Percentiles rank a stretch among this genome's conserved stretches.
Evolutionary conservation across 2,797 vertebrate genomes (phyloP).

Genomic region (Anas flavirostris): DNA sequence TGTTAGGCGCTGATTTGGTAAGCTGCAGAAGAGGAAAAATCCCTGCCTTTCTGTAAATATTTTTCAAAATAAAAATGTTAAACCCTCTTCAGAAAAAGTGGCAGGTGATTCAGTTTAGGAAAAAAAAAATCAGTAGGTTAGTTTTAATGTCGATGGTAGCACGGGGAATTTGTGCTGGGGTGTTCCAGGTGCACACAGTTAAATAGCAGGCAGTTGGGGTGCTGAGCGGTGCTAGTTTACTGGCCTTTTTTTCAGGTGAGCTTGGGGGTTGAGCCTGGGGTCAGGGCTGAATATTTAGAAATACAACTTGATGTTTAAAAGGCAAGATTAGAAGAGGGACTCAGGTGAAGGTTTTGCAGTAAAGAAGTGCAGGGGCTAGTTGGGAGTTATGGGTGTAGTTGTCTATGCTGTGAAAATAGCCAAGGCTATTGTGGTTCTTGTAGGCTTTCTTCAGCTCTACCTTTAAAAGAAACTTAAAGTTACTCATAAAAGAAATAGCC

Average conservation of each 20-base stretch:
- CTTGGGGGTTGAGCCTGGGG: neutral
- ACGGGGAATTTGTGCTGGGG: neutral
- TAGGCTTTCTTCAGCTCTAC: neutral
- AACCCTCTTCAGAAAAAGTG: neutral
- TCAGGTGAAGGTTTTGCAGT: neutral
- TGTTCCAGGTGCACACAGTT: neutral
- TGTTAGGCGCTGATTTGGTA: neutral
- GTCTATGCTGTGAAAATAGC: neutral
- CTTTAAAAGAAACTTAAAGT: neutral
- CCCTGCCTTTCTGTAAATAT: neutral
- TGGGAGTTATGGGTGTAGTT: neutral
- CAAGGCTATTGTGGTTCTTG: neutral
- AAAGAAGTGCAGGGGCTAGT: neutral
- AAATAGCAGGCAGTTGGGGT: neutral
- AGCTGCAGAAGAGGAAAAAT: neutral
- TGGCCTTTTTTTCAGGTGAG: neutral
- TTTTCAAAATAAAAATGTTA: neutral
- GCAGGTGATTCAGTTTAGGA: neutral
- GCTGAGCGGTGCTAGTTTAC: neutral
- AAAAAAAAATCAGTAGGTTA: neutral
- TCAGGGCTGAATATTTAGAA: neutral
- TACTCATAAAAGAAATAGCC: neutral
- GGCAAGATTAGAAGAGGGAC: neutral
- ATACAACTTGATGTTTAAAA: neutral
- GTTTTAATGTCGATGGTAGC: neutral